phyloP scores from a whole-genome alignment of 1,140 invertebrate genomes.

The Schmidtea mediterranea region DNA sequence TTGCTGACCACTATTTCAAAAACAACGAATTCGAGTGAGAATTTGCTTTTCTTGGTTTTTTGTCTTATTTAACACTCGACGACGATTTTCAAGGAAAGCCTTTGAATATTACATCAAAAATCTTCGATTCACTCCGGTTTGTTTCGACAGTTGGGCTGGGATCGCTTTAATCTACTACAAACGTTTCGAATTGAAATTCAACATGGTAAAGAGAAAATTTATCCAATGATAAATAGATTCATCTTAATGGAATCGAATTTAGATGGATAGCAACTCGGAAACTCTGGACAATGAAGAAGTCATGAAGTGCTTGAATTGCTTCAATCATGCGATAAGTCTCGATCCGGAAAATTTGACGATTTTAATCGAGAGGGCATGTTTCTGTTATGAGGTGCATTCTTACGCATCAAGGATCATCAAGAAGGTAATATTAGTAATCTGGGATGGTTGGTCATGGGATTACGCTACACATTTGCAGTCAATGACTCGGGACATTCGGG shows the following conservation, averaged over 20 bases:
- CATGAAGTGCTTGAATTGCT: not conserved
- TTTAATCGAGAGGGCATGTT: not conserved
- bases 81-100: not conserved
- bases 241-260: too few species aligned
- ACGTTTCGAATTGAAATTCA: not conserved
- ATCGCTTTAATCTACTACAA: not conserved
- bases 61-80: not conserved
- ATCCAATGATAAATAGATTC: too few species aligned
- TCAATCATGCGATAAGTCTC: not conserved
- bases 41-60: not conserved
- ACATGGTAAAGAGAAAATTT: too few species aligned
- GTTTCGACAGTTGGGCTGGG: slow-evolving; percentile 1
- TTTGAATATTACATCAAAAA: slow-evolving; percentile 1
- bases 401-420: not conserved
- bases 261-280: not conserved
- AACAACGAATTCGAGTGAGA: not conserved
- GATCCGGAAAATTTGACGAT: not conserved
- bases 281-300: not conserved
- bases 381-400: not conserved
- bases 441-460: too few species aligned
- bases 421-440: not conserved
- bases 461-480: too few species aligned
- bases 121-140: not conserved
- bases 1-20: not conserved
- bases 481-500: too few species aligned